Evolutionary conservation across 1,140 invertebrate genomes (phyloP), one percentile per base, ranked within the genome.

Genomic region (Drosophila ercepeae): DNA sequence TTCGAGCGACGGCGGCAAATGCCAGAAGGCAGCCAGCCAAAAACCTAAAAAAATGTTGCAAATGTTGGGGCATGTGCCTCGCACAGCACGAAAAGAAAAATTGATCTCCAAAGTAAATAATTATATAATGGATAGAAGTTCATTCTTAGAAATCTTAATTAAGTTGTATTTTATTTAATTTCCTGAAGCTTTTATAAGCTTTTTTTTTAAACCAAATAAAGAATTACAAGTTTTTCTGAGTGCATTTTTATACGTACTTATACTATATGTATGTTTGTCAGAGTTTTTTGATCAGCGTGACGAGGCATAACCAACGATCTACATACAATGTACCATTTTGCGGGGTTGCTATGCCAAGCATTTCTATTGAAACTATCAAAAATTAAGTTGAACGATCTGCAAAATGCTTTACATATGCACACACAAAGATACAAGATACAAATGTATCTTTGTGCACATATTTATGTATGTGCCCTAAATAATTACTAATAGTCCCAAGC

Each of bases 1-100:
- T 63, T 52, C 57, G 68, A 72, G 49, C 69, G 57, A 32, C 68
- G 23, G 58, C 61, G 36, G 42, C 57, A 74, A 67, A 67, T 65
- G 48, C 60, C 19, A 46, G 57, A 59, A 52, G 65, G 81, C 79
- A 84, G 45, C 50, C 55, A 75, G 79, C 65, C 79, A 84, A 83
- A 78, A 78, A 42, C 19, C 13, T 29, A 23, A 44, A 44, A 72
- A 61, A 69, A 67, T 68, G 69, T 72, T 71, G 68, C 69, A 72
- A 72, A 53, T 27, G 67, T 34, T 68, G 57, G 46, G 36, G 68
- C 68, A 69, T 71, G 67, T 71, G 64, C 41, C 44, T 51, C 67
- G 23, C 57, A n/a, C 49, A 39, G 14, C 32, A 67, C 60, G 18
- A 8, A 7, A 0, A 8, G 4, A 21, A n/a, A 42, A 29, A 8